phyloP scores from a whole-genome alignment of 2,888 invertebrate genomes.

The Teleiodes luculella region DNA sequence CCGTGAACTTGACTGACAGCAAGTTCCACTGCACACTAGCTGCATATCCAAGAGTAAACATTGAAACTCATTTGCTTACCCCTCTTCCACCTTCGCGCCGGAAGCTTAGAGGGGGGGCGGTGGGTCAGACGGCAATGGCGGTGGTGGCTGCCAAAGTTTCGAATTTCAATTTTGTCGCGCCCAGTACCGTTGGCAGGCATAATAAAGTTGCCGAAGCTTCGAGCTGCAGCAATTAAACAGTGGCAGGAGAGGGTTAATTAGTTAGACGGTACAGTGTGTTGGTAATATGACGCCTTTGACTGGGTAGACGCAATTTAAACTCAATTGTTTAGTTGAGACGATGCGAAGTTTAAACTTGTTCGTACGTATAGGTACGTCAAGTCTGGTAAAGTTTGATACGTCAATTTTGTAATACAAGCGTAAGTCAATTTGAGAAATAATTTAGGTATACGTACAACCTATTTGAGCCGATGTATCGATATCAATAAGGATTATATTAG shows the following conservation, averaged over 20 bases:
- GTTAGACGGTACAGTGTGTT: conserved; percentile 7
- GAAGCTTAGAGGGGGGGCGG: conserved; percentile 10
- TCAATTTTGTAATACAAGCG: too few species aligned
- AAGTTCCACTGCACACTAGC: conserved; percentile 52
- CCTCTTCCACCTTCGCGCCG: not conserved
- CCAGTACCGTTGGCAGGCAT: not conserved
- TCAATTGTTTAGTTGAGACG: not conserved
- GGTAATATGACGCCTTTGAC: not conserved
- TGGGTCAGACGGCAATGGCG: not conserved
- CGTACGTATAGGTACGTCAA: too few species aligned
- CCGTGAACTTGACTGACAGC: conserved; percentile 66
- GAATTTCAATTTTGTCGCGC: conserved; percentile 3
- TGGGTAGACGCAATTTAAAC: not conserved
- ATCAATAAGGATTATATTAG: too few species aligned
- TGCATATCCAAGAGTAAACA: conserved; percentile 44
- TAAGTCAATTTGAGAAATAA: too few species aligned
- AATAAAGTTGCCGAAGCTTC: conserved; percentile 3
- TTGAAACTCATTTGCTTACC: not conserved
- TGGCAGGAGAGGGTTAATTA: conserved; percentile 13
- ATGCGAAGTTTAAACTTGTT: not conserved
- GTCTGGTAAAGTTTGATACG: not conserved
- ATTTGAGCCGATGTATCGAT: too few species aligned
- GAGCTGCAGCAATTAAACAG: not conserved
- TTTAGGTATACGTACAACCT: too few species aligned
- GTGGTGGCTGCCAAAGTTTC: not conserved